These are phyloP conservation scores for Oeneis ivallda DNA, from an alignment of 2,888 invertebrate genomes.

Conservation along the genomic window DNA sequence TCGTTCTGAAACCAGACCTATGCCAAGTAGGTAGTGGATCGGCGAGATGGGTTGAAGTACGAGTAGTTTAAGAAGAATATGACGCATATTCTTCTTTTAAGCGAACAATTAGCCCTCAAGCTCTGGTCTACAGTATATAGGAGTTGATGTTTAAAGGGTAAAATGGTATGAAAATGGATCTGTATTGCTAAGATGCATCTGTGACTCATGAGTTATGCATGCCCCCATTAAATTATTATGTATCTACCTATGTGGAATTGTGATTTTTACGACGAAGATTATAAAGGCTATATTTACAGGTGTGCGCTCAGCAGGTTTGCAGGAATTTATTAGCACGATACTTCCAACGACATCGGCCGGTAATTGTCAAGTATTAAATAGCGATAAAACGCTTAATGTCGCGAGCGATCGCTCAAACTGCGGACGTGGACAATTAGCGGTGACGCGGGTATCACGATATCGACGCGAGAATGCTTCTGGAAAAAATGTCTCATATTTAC, in stretches of 20 bases:
- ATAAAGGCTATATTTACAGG: constrained; percentile 28
- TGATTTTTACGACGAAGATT: constrained; percentile 18
- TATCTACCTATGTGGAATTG: background rate
- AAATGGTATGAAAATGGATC: constrained; percentile 18
- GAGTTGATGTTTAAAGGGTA: constrained; percentile 17
- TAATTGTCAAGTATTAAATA: constrained; percentile 62
- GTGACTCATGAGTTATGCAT: constrained; percentile 7
- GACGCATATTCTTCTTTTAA: background rate
- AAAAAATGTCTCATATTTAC: constrained; percentile 24
- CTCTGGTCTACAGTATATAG: constrained; percentile 5
- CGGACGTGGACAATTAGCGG: constrained; percentile 55
- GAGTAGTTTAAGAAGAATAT: no score
- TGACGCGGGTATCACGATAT: constrained; percentile 42
- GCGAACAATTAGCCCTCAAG: constrained; percentile 4
- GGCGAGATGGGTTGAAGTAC: no score
- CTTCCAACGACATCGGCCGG: constrained; percentile 45
- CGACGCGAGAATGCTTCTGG: constrained; percentile 23
- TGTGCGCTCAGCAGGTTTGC: constrained; percentile 27
- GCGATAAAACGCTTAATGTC: constrained; percentile 61
- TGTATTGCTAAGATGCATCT: constrained; percentile 19
- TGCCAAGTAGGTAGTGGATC: no score
- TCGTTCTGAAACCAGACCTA: no score
- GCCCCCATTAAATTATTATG: background rate
- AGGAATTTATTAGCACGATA: constrained; percentile 35
- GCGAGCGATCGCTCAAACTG: constrained; percentile 56